Base-by-base conservation (phyloP, 2,797 vertebrate genomes). In the Naso thynnoides region DNA sequence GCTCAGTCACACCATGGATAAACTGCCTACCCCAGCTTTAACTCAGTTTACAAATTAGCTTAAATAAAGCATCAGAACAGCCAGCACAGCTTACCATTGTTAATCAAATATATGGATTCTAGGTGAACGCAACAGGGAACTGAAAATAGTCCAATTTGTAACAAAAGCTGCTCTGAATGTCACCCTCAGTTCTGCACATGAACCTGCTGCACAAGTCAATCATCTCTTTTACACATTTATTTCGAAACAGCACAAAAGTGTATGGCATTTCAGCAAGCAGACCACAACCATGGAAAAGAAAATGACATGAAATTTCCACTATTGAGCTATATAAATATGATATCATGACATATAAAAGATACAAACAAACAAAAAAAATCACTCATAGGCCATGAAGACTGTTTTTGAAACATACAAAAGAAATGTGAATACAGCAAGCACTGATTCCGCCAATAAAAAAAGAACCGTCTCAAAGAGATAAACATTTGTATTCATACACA, bases 231-330 rank as follows among this genome's bases (percentile, higher is more conserved):
- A 81, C 86, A 91, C 91, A 93, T 95, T 95, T 95, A 95, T 95
- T 94, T 91, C 79, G 66, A 94, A 94, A 94, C 91, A 73, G 89
- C 93, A 94, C 93, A 93, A 92, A 93, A 92, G 86, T 93, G 93
- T 92, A 95, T 94, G 93, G 93, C 91, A 92, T 93, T 94, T 92
- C 88, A 93, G 92, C 94, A 95, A 94, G 94, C 93, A 93, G 91
- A 94, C 86, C 89, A 93, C 88, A 82, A 92, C 89, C 92, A 94
- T 93, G 87, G 88, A 92, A 90, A 90, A 89, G 73, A 88, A 86
- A 87, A 93, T 84, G 84, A 92, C 90, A 88, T 91, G 87, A 90
- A 79, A 72, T 77, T 84, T 89, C 84, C 87, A 91, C 91, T 93
- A 94, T 82, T 91, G 84, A 88, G 78, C 91, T 93, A 91, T 94